Evolutionary conservation across 2,888 invertebrate genomes (phyloP), one percentile per base, ranked within the genome.

Genomic region (Falcaria lacertinaria): DNA sequence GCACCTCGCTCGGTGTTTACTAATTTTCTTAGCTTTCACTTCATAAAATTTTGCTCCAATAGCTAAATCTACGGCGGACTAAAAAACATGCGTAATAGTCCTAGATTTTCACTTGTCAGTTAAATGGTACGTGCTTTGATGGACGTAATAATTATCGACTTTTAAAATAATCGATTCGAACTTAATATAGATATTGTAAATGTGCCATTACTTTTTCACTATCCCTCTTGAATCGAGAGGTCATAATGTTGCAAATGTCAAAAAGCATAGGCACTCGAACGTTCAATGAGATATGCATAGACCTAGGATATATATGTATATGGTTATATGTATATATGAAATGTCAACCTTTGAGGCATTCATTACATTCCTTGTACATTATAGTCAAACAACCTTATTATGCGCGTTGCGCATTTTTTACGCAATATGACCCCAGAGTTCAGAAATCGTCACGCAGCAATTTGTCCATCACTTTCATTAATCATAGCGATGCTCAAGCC

Each of bases 401-500:
- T 47, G 34, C 47, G 57, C 56, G 47, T 16, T 39, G 44, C 37
- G 19, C 19, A n/a, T n/a, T n/a, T n/a, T 45, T 54, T 63, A 49
- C 53, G 57, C 52, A 64, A 64, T 37, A 36, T 39, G 32, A 35
- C 7, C 33, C 28, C 39, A 35, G 40, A 45, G 44, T 48, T 56
- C 55, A 53, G 39, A 49, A 45, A 42, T 42, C 52, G 53, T 64
- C 60, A 57, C 55, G 60, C 32, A 19, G 42, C 53, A 56, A 67
- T 69, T 70, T 57, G 54, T 54, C 56, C 58, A 47, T 69, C 68
- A 70, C 59, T 67, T 69, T 66, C 55, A 50, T 54, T 54, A 39
- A n/a, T n/a, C n/a, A n/a, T n/a, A n/a, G n/a, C n/a, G 19, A 42
- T 43, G 50, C 53, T 53, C 50, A 54, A 58, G 49, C 43, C 58